Percentiles rank a stretch among this genome's conserved stretches.
These are phyloP conservation scores for Otus sunia DNA, from an alignment of 2,113 vertebrate species.

Conservation along the genomic window DNA sequence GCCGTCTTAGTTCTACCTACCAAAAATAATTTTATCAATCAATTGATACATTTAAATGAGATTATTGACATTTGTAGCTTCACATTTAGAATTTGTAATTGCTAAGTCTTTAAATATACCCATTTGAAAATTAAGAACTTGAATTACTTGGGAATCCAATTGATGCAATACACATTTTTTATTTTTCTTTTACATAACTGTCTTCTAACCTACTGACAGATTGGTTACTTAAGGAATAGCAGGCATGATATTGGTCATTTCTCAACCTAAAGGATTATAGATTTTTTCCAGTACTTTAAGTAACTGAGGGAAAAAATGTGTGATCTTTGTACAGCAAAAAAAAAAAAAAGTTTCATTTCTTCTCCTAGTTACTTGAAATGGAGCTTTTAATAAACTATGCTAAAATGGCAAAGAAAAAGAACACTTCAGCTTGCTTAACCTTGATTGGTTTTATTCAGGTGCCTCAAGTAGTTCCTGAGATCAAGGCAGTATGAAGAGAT, in stretches of 20 bases:
- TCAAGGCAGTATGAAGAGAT: not conserved
- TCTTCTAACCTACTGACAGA: conserved; percentile 19
- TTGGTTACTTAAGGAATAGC: conserved; percentile 36
- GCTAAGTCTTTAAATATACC: not conserved
- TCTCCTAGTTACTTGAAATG: not conserved
- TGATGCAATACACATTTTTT: not conserved
- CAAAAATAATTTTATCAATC: not conserved
- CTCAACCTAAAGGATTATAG: not conserved
- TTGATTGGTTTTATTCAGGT: not conserved
- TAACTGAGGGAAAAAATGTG: not conserved
- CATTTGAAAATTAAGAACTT: conserved; percentile 14
- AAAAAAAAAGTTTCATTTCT: not conserved
- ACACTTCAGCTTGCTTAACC: not conserved
- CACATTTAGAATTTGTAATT: not conserved
- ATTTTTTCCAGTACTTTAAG: not conserved
- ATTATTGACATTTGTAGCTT: not conserved
- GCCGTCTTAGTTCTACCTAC: not conserved
- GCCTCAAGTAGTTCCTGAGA: not conserved
- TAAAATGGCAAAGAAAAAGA: not conserved
- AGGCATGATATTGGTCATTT: conserved; percentile 15
- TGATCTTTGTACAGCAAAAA: not conserved
- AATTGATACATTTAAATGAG: not conserved
- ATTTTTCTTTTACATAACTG: conserved; percentile 27
- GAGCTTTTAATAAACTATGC: not conserved
- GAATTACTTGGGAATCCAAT: conserved; percentile 21